Conservation (phyloP, 1,140 invertebrate species). For the Drosophila lini region DNA sequence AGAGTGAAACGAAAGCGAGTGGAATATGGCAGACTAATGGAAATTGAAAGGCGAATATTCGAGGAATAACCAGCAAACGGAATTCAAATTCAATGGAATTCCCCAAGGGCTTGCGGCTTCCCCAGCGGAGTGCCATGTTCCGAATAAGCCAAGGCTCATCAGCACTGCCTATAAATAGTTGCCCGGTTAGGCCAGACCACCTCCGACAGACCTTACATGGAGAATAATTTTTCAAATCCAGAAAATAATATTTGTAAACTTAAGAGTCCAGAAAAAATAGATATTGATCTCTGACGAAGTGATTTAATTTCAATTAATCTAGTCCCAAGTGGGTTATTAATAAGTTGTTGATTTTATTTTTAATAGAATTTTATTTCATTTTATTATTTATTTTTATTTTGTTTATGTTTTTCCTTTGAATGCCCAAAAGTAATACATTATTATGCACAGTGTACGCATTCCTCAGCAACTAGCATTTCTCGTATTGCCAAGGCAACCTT, state of each 20-base stretch:
- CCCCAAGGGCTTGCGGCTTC: conserved; percentile 12
- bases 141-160: conserved; percentile 14
- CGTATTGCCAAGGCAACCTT: conserved; percentile 41
- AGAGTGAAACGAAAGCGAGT: conserved; percentile 39
- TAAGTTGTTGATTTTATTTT: background rate
- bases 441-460: background rate
- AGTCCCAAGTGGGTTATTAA: no score
- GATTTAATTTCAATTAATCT: background rate
- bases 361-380: no score
- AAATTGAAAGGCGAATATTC: conserved; percentile 47
- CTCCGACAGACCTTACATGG: background rate
- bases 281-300: no score
- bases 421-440: background rate
- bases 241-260: background rate
- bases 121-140: conserved; percentile 16
- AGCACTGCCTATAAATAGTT: conserved; percentile 44
- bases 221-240: background rate
- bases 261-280: background rate
- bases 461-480: conserved; percentile 8
- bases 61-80: conserved; percentile 12
- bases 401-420: background rate
- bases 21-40: conserved; percentile 53
- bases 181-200: background rate
- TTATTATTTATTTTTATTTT: no score
- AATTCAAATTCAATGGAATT: conserved; percentile 48